These are phyloP conservation scores for Halocynthia roretzi DNA, from an alignment of 23 tunicate species.

Conservation along the genomic window DNA sequence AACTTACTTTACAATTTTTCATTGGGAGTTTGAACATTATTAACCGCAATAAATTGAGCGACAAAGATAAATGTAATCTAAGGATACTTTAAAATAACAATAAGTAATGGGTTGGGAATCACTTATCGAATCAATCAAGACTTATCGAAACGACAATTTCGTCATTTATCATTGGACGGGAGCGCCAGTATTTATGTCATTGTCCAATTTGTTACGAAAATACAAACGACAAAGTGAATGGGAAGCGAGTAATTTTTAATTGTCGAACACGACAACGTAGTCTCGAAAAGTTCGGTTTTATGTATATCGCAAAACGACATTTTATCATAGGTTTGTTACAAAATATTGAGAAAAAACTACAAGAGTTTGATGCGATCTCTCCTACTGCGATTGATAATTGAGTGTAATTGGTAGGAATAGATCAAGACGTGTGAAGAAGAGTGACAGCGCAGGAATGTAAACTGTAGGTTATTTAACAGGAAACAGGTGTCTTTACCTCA, in stretches of 20 bases:
- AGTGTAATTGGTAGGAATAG: background rate
- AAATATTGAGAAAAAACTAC: background rate
- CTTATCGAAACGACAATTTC: background rate
- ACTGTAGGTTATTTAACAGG: slow-evolving; percentile 11
- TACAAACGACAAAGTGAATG: no score
- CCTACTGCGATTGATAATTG: background rate
- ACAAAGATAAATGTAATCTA: no score
- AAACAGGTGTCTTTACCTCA: slow-evolving; percentile 12
- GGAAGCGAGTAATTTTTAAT: background rate
- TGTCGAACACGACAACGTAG: background rate
- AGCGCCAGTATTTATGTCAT: background rate
- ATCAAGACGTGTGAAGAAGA: slow-evolving; percentile 10
- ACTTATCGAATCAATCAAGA: no score
- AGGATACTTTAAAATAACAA: no score
- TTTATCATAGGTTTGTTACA: background rate
- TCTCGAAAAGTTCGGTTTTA: background rate
- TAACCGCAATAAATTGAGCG: no score
- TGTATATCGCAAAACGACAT: background rate
- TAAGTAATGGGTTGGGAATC: no score
- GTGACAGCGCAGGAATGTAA: slow-evolving; percentile 10
- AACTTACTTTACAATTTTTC: no score
- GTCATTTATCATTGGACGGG: slow-evolving; percentile 15
- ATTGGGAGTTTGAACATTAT: no score
- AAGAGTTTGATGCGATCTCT: background rate
- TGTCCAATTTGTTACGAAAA: no score